Evolutionary conservation across 2,888 invertebrate species (phyloP), one percentile per base, ranked within the genome.

Genomic region (Endomychus coccineus): DNA sequence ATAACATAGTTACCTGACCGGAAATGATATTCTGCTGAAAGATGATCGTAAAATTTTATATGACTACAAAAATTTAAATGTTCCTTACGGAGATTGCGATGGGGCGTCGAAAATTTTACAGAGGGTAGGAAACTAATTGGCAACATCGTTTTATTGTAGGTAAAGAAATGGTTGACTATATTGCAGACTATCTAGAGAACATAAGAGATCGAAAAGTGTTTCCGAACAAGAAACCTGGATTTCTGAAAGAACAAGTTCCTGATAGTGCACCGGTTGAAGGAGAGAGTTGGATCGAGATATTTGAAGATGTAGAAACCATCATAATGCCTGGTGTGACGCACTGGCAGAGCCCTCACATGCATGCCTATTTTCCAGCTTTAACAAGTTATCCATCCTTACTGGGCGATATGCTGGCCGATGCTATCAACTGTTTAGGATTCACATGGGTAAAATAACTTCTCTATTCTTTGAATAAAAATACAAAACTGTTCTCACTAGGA

Each of bases 331-430:
- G 97, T 51, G 88, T 97, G 47, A 90, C 90, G 1, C 91, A 92
- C 58, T 92, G 92, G 91, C 95, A 96, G 65, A 90, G 90, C 59
- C 96, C 96, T 0, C 85, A 94, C 56, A 96, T 95, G 95, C 96
- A 97, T 61, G 96, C 94, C 0, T 96, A 96, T 62, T 96, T 95
- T 67, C 96, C 96, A 0, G 94, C 95, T 0, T 70, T 95, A 32
- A 95, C 89, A 54, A 91, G 90, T 10, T 92, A 84, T 54, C 92
- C 95, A 0, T 95, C 96, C 1, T 73, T 96, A 39, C 73, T 97
- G 58, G 96, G 92, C 0, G 96, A 96, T 50, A 95, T 96, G 94
- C 65, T 96, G 37, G 86, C 95, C 2, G 91, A 95, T 58, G 91
- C 91, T 2, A 83, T 96, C 46, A 91, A 91, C 58, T 92, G 91